Base-by-base conservation (phyloP, 1,140 invertebrate genomes). In the Drosophila pseudoobscura region DNA sequence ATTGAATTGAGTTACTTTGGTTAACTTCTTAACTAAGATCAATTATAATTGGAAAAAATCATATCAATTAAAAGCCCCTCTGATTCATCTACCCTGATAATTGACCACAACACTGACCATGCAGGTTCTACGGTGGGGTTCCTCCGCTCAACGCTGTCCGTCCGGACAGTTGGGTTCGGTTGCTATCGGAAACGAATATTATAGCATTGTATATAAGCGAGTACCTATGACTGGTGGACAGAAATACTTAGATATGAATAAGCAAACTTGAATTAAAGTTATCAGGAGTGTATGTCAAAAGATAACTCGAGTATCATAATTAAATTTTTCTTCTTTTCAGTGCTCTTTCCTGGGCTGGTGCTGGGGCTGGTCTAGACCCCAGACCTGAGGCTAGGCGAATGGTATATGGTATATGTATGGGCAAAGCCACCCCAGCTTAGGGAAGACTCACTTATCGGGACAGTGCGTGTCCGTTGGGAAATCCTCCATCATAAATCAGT, bases 221-320 rank as follows among this genome's bases (percentile, higher is more conserved):
- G 64, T 24, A 65, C 51, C 24, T 43, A 70, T 69, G 64, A 70
- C 66, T 70, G 64, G 35, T 39, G 35, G 35, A 39, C 35, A 39
- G 35, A 39, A 39, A 39, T 39, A 39, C 35, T 69, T 70, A 70
- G 66, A 69, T 70, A 70, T 70, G 66, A 70, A 70, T 70, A 70
- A 69, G 66, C 64, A 57, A 69, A 69, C 65, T 69, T 69, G 65
- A 69, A 69, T 69, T 69, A 69, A 52, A 69, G 63, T 72, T 84
- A 84, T 84, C 80, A 85, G 80, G 58, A 70, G 64, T 75, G 69
- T 77, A 78, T 52, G 79, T 83, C 63, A 60, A 77, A 80, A 84
- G 80, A 84, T 84, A 84, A 80, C 82, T 87, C 73, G 57, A 72
- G 82, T 84, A 75, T 84, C 80, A 84, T 84, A 84, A 84, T 84